Conservation (phyloP, 2,797 vertebrate genomes). For the Dermochelys coriacea region DNA sequence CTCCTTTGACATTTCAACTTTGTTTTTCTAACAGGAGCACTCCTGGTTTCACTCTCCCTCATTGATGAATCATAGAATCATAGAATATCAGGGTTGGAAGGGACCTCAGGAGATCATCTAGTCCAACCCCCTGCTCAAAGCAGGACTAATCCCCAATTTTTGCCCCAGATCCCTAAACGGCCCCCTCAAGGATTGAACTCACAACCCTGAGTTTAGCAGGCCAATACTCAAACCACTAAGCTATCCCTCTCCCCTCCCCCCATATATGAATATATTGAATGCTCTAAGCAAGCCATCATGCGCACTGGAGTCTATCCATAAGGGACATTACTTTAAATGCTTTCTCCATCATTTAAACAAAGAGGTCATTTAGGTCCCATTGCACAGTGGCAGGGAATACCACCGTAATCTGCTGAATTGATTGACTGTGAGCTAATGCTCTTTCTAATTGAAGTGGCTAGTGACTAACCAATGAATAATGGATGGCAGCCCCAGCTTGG, state of each 20-base stretch:
- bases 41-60: background rate
- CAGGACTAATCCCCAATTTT: no score
- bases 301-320: constrained; percentile 20
- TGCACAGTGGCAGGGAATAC: constrained; percentile 34
- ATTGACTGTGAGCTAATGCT: constrained; percentile 50
- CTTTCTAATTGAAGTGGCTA: constrained; percentile 41
- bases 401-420: constrained; percentile 40
- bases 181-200: no score
- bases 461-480: constrained; percentile 50
- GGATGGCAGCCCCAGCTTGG: constrained; percentile 12
- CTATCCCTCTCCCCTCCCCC: no score
- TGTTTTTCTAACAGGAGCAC: background rate
- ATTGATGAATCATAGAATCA: no score
- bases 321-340: constrained; percentile 48
- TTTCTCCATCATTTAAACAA: constrained; percentile 37
- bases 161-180: no score
- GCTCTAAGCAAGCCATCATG: background rate
- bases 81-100: no score
- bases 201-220: no score
- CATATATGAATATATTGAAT: constrained; percentile 40
- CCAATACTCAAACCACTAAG: no score
- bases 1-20: background rate
- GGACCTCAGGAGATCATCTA: no score
- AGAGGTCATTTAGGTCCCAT: constrained; percentile 22
- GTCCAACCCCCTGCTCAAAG: no score